A percentile compares a stretch with the other conserved stretches of the same genome.
phyloP scores from a whole-genome alignment of 2,797 vertebrate species.

The Sebastes kiyomatsui region DNA sequence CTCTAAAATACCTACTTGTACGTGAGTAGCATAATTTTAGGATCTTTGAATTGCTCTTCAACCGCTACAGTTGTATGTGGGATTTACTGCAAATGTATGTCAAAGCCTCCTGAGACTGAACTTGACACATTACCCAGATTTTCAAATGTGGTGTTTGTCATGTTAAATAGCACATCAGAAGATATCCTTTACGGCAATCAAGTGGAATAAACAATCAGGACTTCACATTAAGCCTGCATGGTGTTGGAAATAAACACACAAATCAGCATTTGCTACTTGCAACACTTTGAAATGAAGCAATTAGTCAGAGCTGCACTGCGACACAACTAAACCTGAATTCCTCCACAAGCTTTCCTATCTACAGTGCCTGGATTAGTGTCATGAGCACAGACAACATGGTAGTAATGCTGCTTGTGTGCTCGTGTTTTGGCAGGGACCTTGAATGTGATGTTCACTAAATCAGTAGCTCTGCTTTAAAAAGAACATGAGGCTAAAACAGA shows the following conservation, averaged over 20 bases:
- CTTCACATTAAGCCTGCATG: not conserved
- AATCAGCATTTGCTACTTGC: not conserved
- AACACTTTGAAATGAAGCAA: not conserved
- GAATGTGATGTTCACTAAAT: constrained; percentile 2
- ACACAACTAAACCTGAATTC: not conserved
- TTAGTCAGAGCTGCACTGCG: not conserved
- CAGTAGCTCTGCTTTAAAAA: constrained; percentile 7
- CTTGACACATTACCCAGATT: constrained; percentile 8
- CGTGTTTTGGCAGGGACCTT: constrained; percentile 5
- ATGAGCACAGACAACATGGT: not conserved
- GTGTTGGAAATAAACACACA: not conserved
- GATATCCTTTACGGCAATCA: not conserved
- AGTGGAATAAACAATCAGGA: constrained; percentile 6
- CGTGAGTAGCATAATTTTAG: constrained; percentile 20
- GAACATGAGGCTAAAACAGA: constrained; percentile 5
- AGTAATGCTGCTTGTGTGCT: not conserved
- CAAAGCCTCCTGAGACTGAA: not conserved
- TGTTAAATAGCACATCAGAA: not conserved
- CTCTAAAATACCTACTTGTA: constrained; percentile 17
- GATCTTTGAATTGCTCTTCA: constrained; percentile 7
- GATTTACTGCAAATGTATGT: constrained; percentile 20
- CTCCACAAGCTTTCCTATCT: not conserved
- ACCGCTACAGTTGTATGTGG: not conserved
- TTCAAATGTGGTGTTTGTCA: not conserved
- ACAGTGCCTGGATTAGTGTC: not conserved